These are phyloP conservation scores for Beroe ovata DNA, from an alignment of 37 sponge, comb jelly and placozoan genomes.

Conservation along the genomic window DNA sequence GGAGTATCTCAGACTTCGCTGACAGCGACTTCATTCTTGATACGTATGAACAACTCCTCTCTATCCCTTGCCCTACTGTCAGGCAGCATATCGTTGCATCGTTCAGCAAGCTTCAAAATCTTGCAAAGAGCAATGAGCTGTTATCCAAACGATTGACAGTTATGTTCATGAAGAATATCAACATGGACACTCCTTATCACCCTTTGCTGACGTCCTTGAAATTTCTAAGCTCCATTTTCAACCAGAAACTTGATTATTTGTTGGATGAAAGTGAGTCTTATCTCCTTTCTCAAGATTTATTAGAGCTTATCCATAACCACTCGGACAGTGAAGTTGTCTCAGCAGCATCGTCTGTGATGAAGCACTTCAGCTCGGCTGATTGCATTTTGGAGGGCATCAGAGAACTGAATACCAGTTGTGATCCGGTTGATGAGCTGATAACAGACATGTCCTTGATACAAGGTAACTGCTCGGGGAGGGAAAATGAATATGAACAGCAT, in stretches of 20 bases:
- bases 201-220: conserved; percentile 24
- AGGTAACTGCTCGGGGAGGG: no score
- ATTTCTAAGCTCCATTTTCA: not conserved
- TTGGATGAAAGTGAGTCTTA: not conserved
- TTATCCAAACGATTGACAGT: not conserved
- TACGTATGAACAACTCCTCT: not conserved
- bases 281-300: not conserved
- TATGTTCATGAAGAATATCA: not conserved
- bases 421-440: not conserved
- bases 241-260: not conserved
- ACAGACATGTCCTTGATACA: not conserved
- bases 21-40: not conserved
- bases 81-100: not conserved
- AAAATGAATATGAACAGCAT: no score
- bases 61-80: conserved; percentile 58
- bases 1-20: not conserved
- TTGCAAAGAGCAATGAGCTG: not conserved
- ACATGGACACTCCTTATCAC: conserved; percentile 34
- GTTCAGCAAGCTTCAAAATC: not conserved
- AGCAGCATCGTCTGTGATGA: not conserved
- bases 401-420: not conserved
- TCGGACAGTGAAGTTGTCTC: not conserved
- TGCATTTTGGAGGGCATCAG: no score
- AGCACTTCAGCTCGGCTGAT: not conserved
- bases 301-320: not conserved